Percentiles rank a stretch among this genome's conserved stretches.
These are phyloP conservation scores for Morone saxatilis DNA, from an alignment of 2,113 vertebrate genomes.

Conservation along the genomic window DNA sequence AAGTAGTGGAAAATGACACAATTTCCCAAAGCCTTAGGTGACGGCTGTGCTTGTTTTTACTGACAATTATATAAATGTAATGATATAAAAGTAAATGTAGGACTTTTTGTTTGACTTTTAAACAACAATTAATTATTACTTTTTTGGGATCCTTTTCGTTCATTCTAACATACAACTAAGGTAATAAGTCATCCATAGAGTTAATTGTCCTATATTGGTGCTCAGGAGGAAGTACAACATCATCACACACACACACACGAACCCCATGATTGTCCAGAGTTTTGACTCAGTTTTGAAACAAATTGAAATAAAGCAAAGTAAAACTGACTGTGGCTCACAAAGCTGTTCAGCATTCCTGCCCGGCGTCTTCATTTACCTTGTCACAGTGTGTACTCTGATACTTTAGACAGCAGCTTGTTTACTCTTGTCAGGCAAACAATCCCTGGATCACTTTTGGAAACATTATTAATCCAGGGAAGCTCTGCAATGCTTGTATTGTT, in stretches of 20 bases:
- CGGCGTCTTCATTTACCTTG: neutral
- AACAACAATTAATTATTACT: neutral
- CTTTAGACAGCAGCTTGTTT: slow-evolving; percentile 19
- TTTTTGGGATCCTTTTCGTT: neutral
- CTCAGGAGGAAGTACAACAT: neutral
- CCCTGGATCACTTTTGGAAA: neutral
- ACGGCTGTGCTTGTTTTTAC: no score
- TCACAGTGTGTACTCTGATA: slow-evolving; percentile 20
- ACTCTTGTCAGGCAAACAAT: slow-evolving; percentile 15
- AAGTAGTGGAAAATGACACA: no score
- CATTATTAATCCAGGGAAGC: slow-evolving; percentile 36
- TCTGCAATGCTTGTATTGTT: slow-evolving; percentile 3
- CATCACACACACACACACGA: neutral
- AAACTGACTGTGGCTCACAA: neutral
- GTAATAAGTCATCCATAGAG: neutral
- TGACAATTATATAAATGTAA: no score
- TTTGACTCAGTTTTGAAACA: neutral
- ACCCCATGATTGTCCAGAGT: neutral
- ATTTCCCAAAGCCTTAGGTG: no score
- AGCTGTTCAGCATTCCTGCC: slow-evolving; percentile 8
- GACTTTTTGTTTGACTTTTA: neutral
- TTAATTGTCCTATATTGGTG: neutral
- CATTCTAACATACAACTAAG: neutral
- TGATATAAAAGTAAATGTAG: neutral
- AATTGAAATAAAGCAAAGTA: slow-evolving; percentile 7